Evolutionary conservation across 1,140 invertebrate species (phyloP), one percentile per base, ranked within the genome.

Genomic region (Drosophila mojavensis): DNA sequence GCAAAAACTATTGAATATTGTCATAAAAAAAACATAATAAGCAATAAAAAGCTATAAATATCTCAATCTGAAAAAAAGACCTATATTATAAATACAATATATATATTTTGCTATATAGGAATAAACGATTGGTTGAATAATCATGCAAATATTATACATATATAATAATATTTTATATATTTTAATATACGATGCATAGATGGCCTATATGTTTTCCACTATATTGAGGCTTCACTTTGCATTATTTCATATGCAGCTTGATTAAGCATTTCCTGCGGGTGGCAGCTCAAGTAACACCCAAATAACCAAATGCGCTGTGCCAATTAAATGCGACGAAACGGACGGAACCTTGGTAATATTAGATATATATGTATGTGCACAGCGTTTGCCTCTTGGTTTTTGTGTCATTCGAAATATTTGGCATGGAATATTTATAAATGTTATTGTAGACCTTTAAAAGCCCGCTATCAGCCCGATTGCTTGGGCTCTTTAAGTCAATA

Each of bases 261-360:
- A 83, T 84, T 67, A 65, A 79, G 54, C 71, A 76, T 74, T 83
- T 83, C 80, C 80, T 83, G 76, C 36, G 53, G 1, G 53, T 50
- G 67, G 24, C 47, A 47, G 48, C 56, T 69, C 65, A 68, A 79
- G 53, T 75, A 41, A 66, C 75, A 53, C 63, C 66, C 64, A 54
- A 73, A 68, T 56, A 13, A 55, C 47, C 10, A 39, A 24, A 26
- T 47, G n/a, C 41, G 28, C 47, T 36, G 54, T 17, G 15, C 43
- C 71, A 55, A 62, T 68, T 62, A 11, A 69, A 50, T 26, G 39
- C 39, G 0, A 28, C 30, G 43, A 26, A 15, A 33, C 10, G 17
- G 20, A 24, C 20, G 20, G 20, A 55, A 74, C 71, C 24, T 69
- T 74, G 65, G 58, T 67, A 68, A 68, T 20, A 54, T 47, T 39